Conservation (phyloP, 2,797 vertebrate species). For the Peromyscus nudipes region DNA sequence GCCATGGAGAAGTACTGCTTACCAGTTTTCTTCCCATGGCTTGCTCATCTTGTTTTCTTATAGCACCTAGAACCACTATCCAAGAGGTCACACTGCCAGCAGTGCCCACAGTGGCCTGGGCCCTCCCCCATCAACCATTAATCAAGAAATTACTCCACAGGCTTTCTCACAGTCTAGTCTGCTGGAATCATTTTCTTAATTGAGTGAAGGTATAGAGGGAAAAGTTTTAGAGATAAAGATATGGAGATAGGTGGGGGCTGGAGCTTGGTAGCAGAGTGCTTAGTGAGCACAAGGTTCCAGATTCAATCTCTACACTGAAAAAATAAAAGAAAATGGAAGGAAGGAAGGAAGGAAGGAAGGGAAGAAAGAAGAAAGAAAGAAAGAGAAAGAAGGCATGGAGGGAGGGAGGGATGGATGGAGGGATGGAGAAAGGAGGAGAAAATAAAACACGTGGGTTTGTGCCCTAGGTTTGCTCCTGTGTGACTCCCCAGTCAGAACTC, state of each 20-base stretch:
- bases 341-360: neutral
- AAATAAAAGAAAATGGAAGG: neutral
- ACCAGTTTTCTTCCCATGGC: neutral
- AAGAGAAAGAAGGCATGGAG: neutral
- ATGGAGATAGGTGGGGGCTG: fast-evolving
- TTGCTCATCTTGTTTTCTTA: neutral
- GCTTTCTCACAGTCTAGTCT: neutral
- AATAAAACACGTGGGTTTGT: neutral
- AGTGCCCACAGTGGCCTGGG: neutral
- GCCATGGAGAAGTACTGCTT: neutral
- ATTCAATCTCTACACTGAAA: neutral
- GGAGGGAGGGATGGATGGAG: too few relatives aligned
- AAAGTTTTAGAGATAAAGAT: neutral
- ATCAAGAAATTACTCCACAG: neutral
- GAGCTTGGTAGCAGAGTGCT: neutral
- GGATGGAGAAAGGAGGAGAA: neutral
- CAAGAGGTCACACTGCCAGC: neutral
- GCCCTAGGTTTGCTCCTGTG: neutral
- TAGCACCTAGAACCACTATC: neutral
- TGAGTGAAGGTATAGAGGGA: neutral
- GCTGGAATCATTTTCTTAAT: neutral
- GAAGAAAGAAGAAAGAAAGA: too few relatives aligned
- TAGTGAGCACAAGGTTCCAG: neutral
- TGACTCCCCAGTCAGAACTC: neutral
- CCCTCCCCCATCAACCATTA: neutral